phyloP scores from a whole-genome alignment of 2,113 vertebrate species.

The Anhinga anhinga region DNA sequence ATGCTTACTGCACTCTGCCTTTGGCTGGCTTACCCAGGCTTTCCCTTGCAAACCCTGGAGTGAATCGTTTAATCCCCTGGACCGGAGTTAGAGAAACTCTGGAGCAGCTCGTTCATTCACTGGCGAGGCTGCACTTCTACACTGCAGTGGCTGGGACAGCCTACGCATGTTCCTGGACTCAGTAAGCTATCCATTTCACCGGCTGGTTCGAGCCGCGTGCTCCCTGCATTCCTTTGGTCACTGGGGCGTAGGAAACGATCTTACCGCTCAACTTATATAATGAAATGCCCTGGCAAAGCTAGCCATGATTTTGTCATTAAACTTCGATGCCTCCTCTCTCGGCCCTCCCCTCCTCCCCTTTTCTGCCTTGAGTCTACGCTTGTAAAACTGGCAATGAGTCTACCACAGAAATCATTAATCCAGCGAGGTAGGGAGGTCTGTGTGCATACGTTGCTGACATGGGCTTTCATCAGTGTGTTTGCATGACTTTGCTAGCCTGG shows the following conservation, averaged over 20 bases:
- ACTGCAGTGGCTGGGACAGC: neutral
- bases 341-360: neutral
- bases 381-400: neutral
- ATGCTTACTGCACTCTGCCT: neutral
- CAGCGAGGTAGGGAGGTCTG: neutral
- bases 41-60: constrained; percentile 7
- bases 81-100: neutral
- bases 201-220: neutral
- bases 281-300: neutral
- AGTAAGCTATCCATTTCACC: neutral
- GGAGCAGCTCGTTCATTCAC: neutral
- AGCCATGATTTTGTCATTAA: neutral
- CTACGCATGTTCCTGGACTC: neutral
- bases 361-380: neutral
- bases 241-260: neutral
- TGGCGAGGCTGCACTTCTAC: neutral
- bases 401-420: neutral
- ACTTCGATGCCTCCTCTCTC: neutral
- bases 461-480: neutral
- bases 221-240: constrained; percentile 33
- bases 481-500: neutral
- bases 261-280: neutral
- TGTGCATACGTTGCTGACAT: fast-evolving
- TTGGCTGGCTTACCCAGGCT: constrained; percentile 24
- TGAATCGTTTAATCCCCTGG: neutral